These are phyloP conservation scores for Diploptera punctata DNA, from an alignment of 2,888 invertebrate species.

Conservation along the genomic window DNA sequence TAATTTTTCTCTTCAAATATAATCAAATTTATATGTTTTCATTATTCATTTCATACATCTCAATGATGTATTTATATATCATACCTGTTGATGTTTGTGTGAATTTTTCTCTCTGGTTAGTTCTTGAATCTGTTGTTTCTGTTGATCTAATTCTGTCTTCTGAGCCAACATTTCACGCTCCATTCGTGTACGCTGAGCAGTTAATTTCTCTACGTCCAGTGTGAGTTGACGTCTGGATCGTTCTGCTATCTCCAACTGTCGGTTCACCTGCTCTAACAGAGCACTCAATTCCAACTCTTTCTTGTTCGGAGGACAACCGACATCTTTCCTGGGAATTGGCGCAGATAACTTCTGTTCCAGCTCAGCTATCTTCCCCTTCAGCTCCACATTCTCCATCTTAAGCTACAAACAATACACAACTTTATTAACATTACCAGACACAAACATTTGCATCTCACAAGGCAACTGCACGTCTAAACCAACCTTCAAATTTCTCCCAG, in stretches of 20 bases:
- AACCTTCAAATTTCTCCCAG: too few relatives aligned
- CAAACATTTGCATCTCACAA: too few relatives aligned
- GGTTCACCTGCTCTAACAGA: slow-evolving; percentile 44
- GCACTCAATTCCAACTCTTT: slow-evolving; percentile 44
- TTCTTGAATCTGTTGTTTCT: slow-evolving; percentile 9
- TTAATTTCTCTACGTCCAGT: slow-evolving; percentile 58
- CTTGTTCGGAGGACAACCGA: slow-evolving; percentile 26
- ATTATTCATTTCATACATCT: too few relatives aligned
- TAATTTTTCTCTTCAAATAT: too few relatives aligned
- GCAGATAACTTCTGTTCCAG: slow-evolving; percentile 25
- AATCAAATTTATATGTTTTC: too few relatives aligned
- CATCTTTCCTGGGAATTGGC: background rate
- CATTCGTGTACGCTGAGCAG: slow-evolving; percentile 51
- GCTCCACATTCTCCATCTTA: slow-evolving; percentile 48
- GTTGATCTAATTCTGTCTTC: slow-evolving; percentile 33
- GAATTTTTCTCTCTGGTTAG: background rate
- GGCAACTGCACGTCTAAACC: too few relatives aligned
- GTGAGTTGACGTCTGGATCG: slow-evolving; percentile 49
- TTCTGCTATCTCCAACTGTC: slow-evolving; percentile 45
- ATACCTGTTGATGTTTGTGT: too few relatives aligned
- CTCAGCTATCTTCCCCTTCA: slow-evolving; percentile 40
- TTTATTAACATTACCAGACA: too few relatives aligned
- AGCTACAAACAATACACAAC: slow-evolving; percentile 43
- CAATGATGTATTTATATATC: too few relatives aligned
- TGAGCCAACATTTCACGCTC: slow-evolving; percentile 34